These are phyloP conservation scores for Eristalis tenax DNA, from an alignment of 2,888 invertebrate species.

Conservation along the genomic window DNA sequence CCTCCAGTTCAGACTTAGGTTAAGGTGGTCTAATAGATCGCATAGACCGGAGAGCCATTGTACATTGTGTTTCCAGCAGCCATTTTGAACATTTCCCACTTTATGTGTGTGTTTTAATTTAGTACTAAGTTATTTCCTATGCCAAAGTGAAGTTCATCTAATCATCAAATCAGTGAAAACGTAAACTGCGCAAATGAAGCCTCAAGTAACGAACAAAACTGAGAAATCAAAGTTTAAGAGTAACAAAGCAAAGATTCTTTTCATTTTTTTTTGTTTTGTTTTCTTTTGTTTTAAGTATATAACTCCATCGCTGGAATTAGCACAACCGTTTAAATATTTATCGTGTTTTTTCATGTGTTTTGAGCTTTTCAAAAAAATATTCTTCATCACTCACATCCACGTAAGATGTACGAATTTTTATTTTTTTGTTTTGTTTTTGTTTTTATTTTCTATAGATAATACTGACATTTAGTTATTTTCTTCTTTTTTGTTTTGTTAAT, in stretches of 20 bases:
- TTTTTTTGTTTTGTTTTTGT: slow-evolving; percentile 17
- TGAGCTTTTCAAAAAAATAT: slow-evolving; percentile 48
- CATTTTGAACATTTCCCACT: background rate
- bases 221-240: background rate
- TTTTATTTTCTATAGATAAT: slow-evolving; percentile 64
- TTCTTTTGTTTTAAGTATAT: slow-evolving; percentile 20
- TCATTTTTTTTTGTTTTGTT: slow-evolving; percentile 9
- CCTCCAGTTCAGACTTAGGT: too few species aligned
- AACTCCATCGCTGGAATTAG: slow-evolving; percentile 68
- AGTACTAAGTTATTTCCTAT: slow-evolving; percentile 40
- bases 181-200: background rate
- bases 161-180: background rate
- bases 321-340: slow-evolving; percentile 69
- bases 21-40: too few species aligned
- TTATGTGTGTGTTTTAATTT: slow-evolving; percentile 23
- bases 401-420: slow-evolving; percentile 17
- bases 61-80: too few species aligned
- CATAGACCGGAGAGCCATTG: too few species aligned
- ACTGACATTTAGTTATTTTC: slow-evolving; percentile 61
- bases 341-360: slow-evolving; percentile 42
- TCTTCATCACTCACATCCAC: slow-evolving; percentile 25
- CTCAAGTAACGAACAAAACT: background rate
- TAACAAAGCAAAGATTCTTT: slow-evolving; percentile 22
- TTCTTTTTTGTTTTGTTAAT: slow-evolving; percentile 16
- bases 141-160: slow-evolving; percentile 30